phyloP scores from a whole-genome alignment of 2,797 vertebrate species.

The Acrossocheilus fasciatus region DNA sequence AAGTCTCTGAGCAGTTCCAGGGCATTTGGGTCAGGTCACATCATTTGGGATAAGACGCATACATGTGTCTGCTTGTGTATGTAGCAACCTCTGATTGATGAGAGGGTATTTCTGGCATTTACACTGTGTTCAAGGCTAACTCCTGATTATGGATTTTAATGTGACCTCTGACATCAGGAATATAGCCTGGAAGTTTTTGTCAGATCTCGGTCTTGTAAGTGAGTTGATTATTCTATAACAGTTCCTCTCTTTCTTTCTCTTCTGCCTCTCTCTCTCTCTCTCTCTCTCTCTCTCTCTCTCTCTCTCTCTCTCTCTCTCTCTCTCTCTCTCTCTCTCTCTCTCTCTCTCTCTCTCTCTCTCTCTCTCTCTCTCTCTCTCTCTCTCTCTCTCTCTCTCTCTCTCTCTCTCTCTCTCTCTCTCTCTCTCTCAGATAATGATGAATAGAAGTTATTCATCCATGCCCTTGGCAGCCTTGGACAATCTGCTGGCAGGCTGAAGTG shows the following conservation, averaged over 20 bases:
- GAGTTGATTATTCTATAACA: constrained; percentile 17
- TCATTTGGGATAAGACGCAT: constrained; percentile 1
- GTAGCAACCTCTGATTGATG: constrained; percentile 20
- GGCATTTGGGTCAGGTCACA: constrained; percentile 17
- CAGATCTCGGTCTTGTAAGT: background rate
- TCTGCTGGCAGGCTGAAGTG: constrained; percentile 73
- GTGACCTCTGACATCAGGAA: constrained; percentile 37
- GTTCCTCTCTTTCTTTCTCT: constrained; percentile 24
- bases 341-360: constrained; percentile 12
- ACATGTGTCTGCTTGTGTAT: constrained; percentile 36
- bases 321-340: constrained; percentile 25
- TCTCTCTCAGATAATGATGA: constrained; percentile 88
- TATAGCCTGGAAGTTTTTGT: constrained; percentile 7
- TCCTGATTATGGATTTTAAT: constrained; percentile 20
- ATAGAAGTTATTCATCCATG: constrained; percentile 70
- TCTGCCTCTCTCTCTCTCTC: constrained; percentile 14
- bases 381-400: constrained; percentile 1
- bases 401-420: background rate
- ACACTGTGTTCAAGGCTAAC: background rate
- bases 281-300: background rate
- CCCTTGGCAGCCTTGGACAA: constrained; percentile 70
- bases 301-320: constrained; percentile 24
- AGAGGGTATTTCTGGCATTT: constrained; percentile 44
- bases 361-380: constrained; percentile 18
- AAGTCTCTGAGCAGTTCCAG: constrained; percentile 18